These are phyloP conservation scores for Augiades crinisus DNA, from an alignment of 2,888 invertebrate genomes.

Conservation along the genomic window DNA sequence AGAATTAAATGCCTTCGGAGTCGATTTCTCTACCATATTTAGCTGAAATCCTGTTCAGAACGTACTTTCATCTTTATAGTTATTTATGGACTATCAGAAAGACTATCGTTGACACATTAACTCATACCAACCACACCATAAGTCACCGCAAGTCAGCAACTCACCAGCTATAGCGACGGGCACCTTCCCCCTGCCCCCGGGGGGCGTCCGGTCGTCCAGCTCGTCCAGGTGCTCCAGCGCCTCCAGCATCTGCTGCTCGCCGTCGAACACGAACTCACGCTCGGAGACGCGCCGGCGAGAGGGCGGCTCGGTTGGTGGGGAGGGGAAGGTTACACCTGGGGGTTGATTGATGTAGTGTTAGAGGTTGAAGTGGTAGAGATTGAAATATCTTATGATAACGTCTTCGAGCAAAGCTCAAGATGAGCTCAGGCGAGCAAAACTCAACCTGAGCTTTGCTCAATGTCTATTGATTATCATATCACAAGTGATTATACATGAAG, in stretches of 20 bases:
- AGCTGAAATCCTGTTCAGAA: too few relatives aligned
- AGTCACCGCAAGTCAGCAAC: background rate
- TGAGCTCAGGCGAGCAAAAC: too few relatives aligned
- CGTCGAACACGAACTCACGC: slow-evolving; percentile 66
- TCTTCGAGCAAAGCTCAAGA: too few relatives aligned
- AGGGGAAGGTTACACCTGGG: slow-evolving; percentile 33
- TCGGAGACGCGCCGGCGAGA: slow-evolving; percentile 42
- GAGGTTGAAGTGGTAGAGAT: too few relatives aligned
- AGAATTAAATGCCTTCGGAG: too few relatives aligned
- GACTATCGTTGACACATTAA: background rate
- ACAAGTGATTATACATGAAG: too few relatives aligned
- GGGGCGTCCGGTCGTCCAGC: slow-evolving; percentile 47
- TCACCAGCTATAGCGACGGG: slow-evolving; percentile 35
- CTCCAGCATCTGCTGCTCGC: slow-evolving; percentile 62
- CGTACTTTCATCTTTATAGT: too few relatives aligned
- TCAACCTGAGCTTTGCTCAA: too few relatives aligned
- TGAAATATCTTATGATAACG: too few relatives aligned
- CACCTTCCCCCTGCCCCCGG: slow-evolving; percentile 29
- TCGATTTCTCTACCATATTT: too few relatives aligned
- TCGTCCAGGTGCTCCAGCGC: slow-evolving; percentile 57
- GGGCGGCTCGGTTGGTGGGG: slow-evolving; percentile 31
- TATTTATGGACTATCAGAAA: too few relatives aligned
- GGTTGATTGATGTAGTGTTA: background rate
- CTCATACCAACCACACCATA: background rate
- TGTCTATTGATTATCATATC: too few relatives aligned